A percentile compares a stretch with the other conserved stretches of the same genome.
phyloP scores from a whole-genome alignment of 2,888 invertebrate species.

The Abrostola triplasia region DNA sequence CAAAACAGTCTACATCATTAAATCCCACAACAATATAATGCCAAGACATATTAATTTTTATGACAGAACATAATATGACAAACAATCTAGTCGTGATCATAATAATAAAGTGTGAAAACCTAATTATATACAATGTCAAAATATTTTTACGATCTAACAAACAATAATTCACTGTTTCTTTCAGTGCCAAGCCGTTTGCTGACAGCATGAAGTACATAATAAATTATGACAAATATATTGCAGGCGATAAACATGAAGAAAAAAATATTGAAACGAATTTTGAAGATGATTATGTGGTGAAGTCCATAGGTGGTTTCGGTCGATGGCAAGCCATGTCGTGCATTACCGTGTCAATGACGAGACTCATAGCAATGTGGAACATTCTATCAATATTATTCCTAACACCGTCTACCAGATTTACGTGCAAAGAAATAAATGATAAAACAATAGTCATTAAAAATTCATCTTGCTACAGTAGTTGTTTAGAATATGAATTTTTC shows the following conservation, averaged over 20 bases:
- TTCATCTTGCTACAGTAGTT: slow-evolving; percentile 69
- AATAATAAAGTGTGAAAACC: slow-evolving; percentile 29
- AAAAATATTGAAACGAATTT: slow-evolving; percentile 22
- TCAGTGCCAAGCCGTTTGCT: slow-evolving; percentile 33
- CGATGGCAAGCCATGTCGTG: slow-evolving; percentile 65
- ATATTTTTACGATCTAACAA: slow-evolving; percentile 32
- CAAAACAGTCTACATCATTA: slow-evolving; percentile 25
- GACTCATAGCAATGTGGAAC: slow-evolving; percentile 66
- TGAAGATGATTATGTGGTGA: slow-evolving; percentile 70
- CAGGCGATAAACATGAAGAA: slow-evolving; percentile 19
- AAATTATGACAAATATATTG: slow-evolving; percentile 7
- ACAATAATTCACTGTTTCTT: slow-evolving; percentile 32
- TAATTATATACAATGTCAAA: slow-evolving; percentile 46
- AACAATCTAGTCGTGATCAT: slow-evolving; percentile 30
- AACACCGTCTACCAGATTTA: slow-evolving; percentile 66
- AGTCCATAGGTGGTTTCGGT: slow-evolving; percentile 71
- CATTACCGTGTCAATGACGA: slow-evolving; percentile 48
- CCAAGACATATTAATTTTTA: slow-evolving; percentile 34
- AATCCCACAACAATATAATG: slow-evolving; percentile 31
- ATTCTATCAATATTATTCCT: slow-evolving; percentile 66
- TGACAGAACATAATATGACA: slow-evolving; percentile 36
- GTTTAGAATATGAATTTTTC: slow-evolving; percentile 64
- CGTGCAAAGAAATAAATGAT: slow-evolving; percentile 60
- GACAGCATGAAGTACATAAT: slow-evolving; percentile 29
- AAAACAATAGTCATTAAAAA: slow-evolving; percentile 51